Conservation (phyloP, 2,113 vertebrate species). For the Spea multiplicata region DNA sequence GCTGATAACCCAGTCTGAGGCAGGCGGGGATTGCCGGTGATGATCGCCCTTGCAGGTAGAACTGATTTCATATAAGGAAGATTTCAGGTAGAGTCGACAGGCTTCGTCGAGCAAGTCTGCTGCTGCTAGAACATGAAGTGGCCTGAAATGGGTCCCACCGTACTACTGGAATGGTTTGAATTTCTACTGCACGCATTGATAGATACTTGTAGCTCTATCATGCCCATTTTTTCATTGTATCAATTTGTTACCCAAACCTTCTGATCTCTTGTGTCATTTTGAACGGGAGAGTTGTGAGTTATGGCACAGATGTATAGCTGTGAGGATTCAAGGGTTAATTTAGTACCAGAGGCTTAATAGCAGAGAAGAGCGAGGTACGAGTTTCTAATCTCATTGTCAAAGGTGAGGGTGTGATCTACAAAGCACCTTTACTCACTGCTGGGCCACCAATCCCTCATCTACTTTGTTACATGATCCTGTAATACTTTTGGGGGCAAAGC, state of each 20-base stretch:
- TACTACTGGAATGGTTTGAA: not conserved
- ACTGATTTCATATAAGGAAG: too few species aligned
- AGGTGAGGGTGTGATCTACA: not conserved
- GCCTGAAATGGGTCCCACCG: too few species aligned
- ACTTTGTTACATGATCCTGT: constrained; percentile 17
- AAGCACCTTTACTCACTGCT: not conserved
- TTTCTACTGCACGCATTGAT: constrained; percentile 17
- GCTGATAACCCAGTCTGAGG: not conserved
- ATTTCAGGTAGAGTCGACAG: too few species aligned
- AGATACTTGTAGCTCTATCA: not conserved
- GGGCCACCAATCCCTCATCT: not conserved
- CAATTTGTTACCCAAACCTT: not conserved
- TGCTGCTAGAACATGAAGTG: not conserved
- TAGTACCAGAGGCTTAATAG: not conserved
- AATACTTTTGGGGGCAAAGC: constrained; percentile 19
- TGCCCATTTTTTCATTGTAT: not conserved
- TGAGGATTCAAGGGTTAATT: not conserved
- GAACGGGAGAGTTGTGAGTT: not conserved
- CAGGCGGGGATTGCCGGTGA: too few species aligned
- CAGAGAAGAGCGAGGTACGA: not conserved
- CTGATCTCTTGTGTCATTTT: constrained; percentile 14
- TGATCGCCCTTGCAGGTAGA: too few species aligned
- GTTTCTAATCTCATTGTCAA: not conserved
- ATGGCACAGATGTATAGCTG: not conserved
- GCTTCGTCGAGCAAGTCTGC: not conserved